Base-by-base conservation (phyloP, 1,140 invertebrate genomes). In the Pseudomyrmex dendroicus region DNA sequence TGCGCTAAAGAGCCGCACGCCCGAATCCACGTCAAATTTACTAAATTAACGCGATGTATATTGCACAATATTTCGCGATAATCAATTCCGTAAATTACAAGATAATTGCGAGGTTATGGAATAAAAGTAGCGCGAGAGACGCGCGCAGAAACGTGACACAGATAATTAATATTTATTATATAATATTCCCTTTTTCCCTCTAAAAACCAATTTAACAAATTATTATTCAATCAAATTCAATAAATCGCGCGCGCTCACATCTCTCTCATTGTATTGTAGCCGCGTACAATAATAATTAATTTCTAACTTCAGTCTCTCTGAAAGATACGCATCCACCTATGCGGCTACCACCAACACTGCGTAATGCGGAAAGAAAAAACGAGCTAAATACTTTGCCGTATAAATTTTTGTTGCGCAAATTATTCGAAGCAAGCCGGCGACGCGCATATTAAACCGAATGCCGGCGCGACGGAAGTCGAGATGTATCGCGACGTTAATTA, bases 401-500 rank as follows among this genome's bases (percentile, higher is more conserved):
- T 59, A 80, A 80, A 70, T 80, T 59, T 72, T 80, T 72, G 54
- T 59, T 44, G 15, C 25, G 22, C 44, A 12, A 44, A 72, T 80
- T 70, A 80, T 77, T 17, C 48, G 54, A 12, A 59, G 44, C 35
- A 50, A 80, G 20, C 54, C 48, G 50, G 44, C 54, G 54, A 2
- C 25, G 25, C 25, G 25, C 44, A 59, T 80, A 59, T 80, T 80
- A 70, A 80, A 72, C 66, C 66, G 66, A 80, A 80, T 59, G n/a
- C 44, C n/a, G 50, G 9, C 10, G 50, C 50, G 50, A 13, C 50
- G 66, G n/a, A 50, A 72, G 66, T 70, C 54, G 80, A 77, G 84
- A 85, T 84, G 77, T 84, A 84, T 83, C 77, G 74, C 74, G 74
- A 87, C 84, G 77, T 90, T 89, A 90, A 91, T 90, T 89, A 90